These are phyloP conservation scores for Scolopax mira DNA, from an alignment of 2,113 vertebrate species.

Conservation along the genomic window DNA sequence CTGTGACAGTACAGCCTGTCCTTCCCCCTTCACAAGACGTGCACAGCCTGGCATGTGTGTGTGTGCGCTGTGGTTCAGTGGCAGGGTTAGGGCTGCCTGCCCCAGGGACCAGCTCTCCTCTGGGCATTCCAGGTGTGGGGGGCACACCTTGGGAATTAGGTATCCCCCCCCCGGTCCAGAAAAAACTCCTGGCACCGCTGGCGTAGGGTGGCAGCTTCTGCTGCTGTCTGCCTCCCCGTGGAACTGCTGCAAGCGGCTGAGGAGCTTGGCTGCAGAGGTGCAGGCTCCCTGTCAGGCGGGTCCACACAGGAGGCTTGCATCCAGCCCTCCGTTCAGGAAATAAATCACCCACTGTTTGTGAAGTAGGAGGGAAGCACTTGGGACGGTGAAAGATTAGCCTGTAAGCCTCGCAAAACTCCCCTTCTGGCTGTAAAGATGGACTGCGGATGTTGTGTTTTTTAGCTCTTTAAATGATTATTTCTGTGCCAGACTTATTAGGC, in stretches of 20 bases:
- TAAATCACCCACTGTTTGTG: slow-evolving; percentile 55
- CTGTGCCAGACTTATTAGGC: slow-evolving; percentile 71
- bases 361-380: slow-evolving; percentile 50
- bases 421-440: slow-evolving; percentile 60
- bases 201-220: not conserved
- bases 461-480: slow-evolving; percentile 64
- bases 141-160: not conserved
- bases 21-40: not conserved
- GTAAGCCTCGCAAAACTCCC: slow-evolving; percentile 18
- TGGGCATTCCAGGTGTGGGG: fast-evolving
- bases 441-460: slow-evolving; percentile 49
- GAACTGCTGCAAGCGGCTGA: not conserved
- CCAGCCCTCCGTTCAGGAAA: slow-evolving; percentile 16
- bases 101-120: not conserved
- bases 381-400: slow-evolving; percentile 28
- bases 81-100: not conserved
- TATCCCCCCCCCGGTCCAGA: not conserved
- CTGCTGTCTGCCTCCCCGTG: not conserved
- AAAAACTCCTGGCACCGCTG: not conserved
- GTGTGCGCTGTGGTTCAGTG: not conserved
- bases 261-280: not conserved
- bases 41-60: fast-evolving
- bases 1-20: slow-evolving; percentile 43
- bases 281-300: not conserved
- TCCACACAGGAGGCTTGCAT: not conserved